Base-by-base conservation (phyloP, 2,797 vertebrate genomes). In the Anableps anableps region DNA sequence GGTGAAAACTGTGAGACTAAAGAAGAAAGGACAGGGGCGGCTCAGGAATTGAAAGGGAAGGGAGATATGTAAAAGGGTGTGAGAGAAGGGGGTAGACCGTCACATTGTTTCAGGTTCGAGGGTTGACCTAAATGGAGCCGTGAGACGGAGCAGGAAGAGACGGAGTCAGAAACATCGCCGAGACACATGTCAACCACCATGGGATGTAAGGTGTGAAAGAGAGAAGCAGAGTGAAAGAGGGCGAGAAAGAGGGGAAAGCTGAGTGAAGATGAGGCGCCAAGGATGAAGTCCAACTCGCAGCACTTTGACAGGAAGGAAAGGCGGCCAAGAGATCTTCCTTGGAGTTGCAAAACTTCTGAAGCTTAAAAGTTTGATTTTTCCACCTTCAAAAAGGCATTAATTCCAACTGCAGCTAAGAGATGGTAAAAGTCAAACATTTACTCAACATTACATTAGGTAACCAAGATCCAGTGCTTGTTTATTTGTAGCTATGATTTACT, bases 91-190 rank as follows among this genome's bases (percentile, higher is more conserved):
- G 74, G 58, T 76, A 74, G 81, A 76, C 78, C 72, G 77, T 90
- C 92, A 87, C 91, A 78, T 87, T 93, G 90, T 91, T 92, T 93
- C 88, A 93, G 88, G 84, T 88, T 91, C 48, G 50, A 82, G 85
- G 87, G 85, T 83, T 93, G 92, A 93, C 90, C 94, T 92, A 92
- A 94, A 93, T 94, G 91, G 86, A 92, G 88, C 88, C 75, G 88
- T 86, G 91, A 92, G 90, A 87, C 87, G 89, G 85, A 93, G 72
- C 70, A 45, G 10, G 86, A 74, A 88, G 78, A 89, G 89, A 91
- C 86, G 71, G 82, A 91, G 89, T 89, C 89, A 80, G 82, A 93
- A 91, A 92, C 90, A 86, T 90, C 81, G 88, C 84, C 13, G 53
- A 91, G 91, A 93, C 92, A 89, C 89, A 87, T 91, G 91, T 92